A percentile compares a stretch with the other conserved stretches of the same genome.
Evolutionary conservation across 2,888 invertebrate genomes (phyloP).

Genomic region (Phalangium opilio): DNA sequence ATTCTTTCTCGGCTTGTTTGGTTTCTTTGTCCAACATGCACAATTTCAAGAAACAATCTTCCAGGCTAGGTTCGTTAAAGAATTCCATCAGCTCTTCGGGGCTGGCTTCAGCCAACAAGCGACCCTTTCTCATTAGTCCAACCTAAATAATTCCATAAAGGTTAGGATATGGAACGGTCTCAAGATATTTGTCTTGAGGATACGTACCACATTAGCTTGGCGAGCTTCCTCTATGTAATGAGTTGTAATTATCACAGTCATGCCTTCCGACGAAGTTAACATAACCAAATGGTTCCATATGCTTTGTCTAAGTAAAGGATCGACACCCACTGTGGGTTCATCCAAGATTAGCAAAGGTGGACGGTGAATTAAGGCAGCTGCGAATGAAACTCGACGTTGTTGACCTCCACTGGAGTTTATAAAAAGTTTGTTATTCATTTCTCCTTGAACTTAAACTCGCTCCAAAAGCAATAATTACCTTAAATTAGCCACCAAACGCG

Average conservation of each 20-base stretch:
- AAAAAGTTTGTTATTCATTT: too few species aligned
- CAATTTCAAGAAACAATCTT: slow-evolving; percentile 82
- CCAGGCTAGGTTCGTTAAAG: slow-evolving; percentile 41
- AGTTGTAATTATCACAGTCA: slow-evolving; percentile 43
- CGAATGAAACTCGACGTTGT: slow-evolving; percentile 31
- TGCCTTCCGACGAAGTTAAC: slow-evolving; percentile 26
- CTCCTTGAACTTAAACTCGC: too few species aligned
- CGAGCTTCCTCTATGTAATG: slow-evolving; percentile 88
- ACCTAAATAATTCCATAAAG: too few species aligned
- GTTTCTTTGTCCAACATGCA: slow-evolving; percentile 28
- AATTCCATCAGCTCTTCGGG: slow-evolving; percentile 49
- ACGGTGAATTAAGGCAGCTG: slow-evolving; percentile 31
- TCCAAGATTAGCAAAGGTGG: slow-evolving; percentile 29
- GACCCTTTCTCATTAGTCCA: slow-evolving; percentile 83
- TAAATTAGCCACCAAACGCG: slow-evolving; percentile 25
- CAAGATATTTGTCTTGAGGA: too few species aligned
- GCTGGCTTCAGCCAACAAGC: slow-evolving; percentile 75
- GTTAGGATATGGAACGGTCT: too few species aligned
- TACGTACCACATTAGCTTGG: slow-evolving; percentile 28
- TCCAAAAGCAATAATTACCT: slow-evolving; percentile 24
- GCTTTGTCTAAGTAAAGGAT: slow-evolving; percentile 32
- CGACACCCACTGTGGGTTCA: slow-evolving; percentile 36
- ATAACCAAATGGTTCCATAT: slow-evolving; percentile 32
- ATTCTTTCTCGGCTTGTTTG: slow-evolving; percentile 1
- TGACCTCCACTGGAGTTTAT: slow-evolving; percentile 30